Evolutionary conservation across 2,888 invertebrate genomes (phyloP), one percentile per base, ranked within the genome.

Genomic region (Julus scandinavius): DNA sequence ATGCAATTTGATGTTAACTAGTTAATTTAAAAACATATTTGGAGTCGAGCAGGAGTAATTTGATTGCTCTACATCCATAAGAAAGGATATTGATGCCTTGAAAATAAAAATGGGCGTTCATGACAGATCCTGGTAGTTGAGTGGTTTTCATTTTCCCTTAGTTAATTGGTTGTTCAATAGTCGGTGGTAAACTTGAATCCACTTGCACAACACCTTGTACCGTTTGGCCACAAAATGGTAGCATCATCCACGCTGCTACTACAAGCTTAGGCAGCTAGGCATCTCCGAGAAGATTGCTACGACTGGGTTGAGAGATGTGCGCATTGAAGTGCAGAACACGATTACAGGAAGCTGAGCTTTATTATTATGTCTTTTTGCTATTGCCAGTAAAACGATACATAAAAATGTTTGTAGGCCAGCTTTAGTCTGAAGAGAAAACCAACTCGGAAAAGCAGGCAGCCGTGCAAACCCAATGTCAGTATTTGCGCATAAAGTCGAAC

Each of bases 311-410:
- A 49, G 85, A 49, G 49, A 85, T 85, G 85, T 49, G 45, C 85
- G 85, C 80, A 80, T 80, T 85, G 85, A 85, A 85, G 50, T 49
- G 85, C 50, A 85, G 49, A 85, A 85, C 85, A 85, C 49, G 45
- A 85, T 85, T 85, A 85, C 85, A 85, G 85, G 85, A 85, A 49
- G 85, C 50, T 50, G 45, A 50, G 85, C 50, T 85, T 45, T 85
- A 50, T 85, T 85, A 85, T 85, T 85, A 80, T 80, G 80, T 80
- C 50, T 85, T 85, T 85, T 85, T 85, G 85, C 85, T 85, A 85
- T 50, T 85, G 50, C 85, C 85, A 85, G 49, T 85, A 50, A 85
- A 85, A 85, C 85, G 50, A 85, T 80, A 80, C 80, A 80, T 80
- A 50, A 85, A 85, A 50, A 85, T 85, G 85, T 85, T 49, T 85